phyloP scores from a whole-genome alignment of 37 sponge, comb jelly and placozoan species.

The Bolinopsis microptera region DNA sequence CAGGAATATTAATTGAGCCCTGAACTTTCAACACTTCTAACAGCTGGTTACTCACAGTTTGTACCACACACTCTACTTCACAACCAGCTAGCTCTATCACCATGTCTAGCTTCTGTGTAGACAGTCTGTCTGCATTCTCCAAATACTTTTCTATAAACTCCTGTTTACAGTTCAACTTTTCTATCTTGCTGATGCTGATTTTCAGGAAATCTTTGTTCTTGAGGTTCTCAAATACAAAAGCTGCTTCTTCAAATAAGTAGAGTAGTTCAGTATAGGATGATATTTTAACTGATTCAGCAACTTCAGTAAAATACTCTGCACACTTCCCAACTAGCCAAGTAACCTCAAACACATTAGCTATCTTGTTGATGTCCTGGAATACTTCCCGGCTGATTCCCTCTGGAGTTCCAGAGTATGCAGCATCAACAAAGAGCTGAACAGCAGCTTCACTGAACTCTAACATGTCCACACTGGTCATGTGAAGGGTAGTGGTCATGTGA shows the following conservation, averaged over 20 bases:
- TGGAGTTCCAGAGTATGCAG: neutral
- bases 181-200: neutral
- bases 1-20: neutral
- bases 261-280: neutral
- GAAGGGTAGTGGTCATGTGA: neutral
- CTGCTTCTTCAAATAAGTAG: constrained; percentile 19
- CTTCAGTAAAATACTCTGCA: neutral
- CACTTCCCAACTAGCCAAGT: neutral
- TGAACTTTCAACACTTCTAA: neutral
- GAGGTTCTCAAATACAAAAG: neutral
- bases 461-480: constrained; percentile 2
- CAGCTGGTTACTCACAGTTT: neutral
- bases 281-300: neutral
- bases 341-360: neutral
- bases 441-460: neutral
- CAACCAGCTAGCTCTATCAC: neutral
- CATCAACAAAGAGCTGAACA: neutral
- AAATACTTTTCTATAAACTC: neutral
- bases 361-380: neutral
- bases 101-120: neutral
- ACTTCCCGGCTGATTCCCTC: neutral
- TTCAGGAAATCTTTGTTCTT: neutral
- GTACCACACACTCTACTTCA: neutral
- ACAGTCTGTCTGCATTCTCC: neutral
- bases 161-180: neutral